Evolutionary conservation across 1,140 invertebrate genomes (phyloP), one percentile per base, ranked within the genome.

Genomic region (Cephus cinctus): DNA sequence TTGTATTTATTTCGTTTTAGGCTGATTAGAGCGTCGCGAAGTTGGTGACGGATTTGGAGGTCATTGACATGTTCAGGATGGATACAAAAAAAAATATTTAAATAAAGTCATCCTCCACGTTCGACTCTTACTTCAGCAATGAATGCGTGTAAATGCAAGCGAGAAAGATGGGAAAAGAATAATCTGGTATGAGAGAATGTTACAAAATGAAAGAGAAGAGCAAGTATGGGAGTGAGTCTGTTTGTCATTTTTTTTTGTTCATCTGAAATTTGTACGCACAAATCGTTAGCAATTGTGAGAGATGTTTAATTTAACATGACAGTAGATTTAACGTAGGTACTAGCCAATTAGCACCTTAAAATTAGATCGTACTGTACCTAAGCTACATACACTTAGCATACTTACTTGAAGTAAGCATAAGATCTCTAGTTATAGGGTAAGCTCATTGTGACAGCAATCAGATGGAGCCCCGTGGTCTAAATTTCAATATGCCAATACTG

Each of bases 371-470:
- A 57, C 44, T 44, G 52, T 60, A 62, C 54, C 52, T 57, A 62
- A 59, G 20, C 45, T 39, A 47, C 56, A 34, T 67, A 67, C n/a
- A n/a, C 59, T 47, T 56, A 65, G 56, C 43, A 41, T 60, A 45
- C 57, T 6, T 27, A 53, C 31, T 57, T 65, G 57, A 61, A 18
- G 45, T 43, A 44, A 38, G 40, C 22, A 32, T 52, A 54, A 57
- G 48, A 50, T 11, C 41, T 42, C 46, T 63, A 63, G 59, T 35
- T 48, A 43, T 63, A 68, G 57, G 50, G 23, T 69, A 71, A 71
- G 65, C 68, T 72, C 68, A 73, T 71, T 73, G 71, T 70, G 71
- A 73, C 65, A 73, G 59, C 69, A 73, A 73, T 73, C 71, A 73
- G 55, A 61, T 44, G 44, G 45, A 55, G 50, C 57, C 53, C 55